Percentiles rank a stretch among this genome's conserved stretches.
phyloP scores from a whole-genome alignment of 1,140 invertebrate genomes.

The Atopsyche davidsoni region DNA sequence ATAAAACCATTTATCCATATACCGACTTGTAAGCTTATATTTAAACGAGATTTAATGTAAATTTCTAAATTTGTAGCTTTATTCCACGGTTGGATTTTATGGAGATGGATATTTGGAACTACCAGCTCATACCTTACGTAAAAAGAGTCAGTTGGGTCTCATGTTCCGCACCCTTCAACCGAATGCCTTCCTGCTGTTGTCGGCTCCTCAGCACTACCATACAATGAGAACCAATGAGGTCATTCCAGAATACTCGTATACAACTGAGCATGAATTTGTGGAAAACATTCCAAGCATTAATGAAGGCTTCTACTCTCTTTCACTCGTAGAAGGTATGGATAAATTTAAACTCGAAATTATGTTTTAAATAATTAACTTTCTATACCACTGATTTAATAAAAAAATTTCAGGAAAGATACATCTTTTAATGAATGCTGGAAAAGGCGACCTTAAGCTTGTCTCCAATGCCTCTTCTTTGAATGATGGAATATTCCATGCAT shows the following conservation, averaged over 20 bases:
- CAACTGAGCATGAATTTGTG: conserved; percentile 26
- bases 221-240: conserved; percentile 45
- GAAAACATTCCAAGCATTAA: conserved; percentile 37
- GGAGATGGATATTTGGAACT: conserved; percentile 77
- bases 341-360: background rate
- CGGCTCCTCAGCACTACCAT: conserved; percentile 55
- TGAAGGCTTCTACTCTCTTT: conserved; percentile 38
- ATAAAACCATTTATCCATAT: no score
- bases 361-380: no score
- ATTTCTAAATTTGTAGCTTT: conserved; percentile 41
- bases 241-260: conserved; percentile 28
- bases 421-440: conserved; percentile 58
- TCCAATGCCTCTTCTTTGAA: conserved; percentile 56
- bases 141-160: conserved; percentile 62
- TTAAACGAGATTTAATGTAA: background rate
- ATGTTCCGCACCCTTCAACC: conserved; percentile 69
- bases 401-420: conserved; percentile 26
- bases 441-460: conserved; percentile 53
- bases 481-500: conserved; percentile 58
- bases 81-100: conserved; percentile 63
- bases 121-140: conserved; percentile 57
- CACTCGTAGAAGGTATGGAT: conserved; percentile 36
- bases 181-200: conserved; percentile 67
- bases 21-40: no score
- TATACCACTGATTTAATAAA: no score